phyloP scores from a whole-genome alignment of 37 sponge, comb jelly and placozoan genomes.

The Diacarnus erythraeanus region DNA sequence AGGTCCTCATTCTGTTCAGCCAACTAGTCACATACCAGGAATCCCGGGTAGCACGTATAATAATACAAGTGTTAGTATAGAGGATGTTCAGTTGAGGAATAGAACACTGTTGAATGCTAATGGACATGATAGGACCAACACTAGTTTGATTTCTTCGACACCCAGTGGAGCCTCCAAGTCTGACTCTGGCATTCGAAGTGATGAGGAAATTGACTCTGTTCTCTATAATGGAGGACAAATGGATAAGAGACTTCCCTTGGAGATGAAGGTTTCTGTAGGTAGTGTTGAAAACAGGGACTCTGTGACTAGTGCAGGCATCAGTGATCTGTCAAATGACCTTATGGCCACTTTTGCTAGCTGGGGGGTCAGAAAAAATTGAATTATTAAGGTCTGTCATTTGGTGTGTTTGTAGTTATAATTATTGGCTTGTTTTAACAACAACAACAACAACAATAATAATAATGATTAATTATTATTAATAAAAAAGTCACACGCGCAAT shows the following conservation, averaged over 20 bases:
- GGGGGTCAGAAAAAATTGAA: not conserved
- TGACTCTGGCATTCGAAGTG: constrained; percentile 63
- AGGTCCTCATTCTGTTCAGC: not conserved
- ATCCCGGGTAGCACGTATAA: constrained; percentile 2
- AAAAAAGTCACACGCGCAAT: too few species aligned
- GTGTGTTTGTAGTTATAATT: not conserved
- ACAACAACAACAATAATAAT: not conserved
- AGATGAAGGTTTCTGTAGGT: not conserved
- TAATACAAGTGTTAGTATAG: not conserved
- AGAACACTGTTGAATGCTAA: not conserved
- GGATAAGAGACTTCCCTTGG: not conserved
- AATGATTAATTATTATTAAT: too few species aligned
- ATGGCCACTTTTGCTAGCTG: constrained; percentile 37
- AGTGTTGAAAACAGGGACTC: not conserved
- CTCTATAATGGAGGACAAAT: not conserved
- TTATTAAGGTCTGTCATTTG: not conserved
- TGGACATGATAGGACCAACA: not conserved
- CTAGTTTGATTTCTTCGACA: not conserved
- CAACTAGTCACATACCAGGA: not conserved
- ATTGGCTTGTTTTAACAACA: not conserved
- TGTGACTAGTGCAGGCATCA: constrained; percentile 1
- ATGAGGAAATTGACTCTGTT: constrained; percentile 25
- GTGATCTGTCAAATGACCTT: constrained; percentile 35
- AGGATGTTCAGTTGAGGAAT: constrained; percentile 7
- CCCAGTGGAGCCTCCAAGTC: constrained; percentile 26